Evolutionary conservation across 2,888 invertebrate species (phyloP), one percentile per base, ranked within the genome.

Genomic region (Acleris emargana): DNA sequence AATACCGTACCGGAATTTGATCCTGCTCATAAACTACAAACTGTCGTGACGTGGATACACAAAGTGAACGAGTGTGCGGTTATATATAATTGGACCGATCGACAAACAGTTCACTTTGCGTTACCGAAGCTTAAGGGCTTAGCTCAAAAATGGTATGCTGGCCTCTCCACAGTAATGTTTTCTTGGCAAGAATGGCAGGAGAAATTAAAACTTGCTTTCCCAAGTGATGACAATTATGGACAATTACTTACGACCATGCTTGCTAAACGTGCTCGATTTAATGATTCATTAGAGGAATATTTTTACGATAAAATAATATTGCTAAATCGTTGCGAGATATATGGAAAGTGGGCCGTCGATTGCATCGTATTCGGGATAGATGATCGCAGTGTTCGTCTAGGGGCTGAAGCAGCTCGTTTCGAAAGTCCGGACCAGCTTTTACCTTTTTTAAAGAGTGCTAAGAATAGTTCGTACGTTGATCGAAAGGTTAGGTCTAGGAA

Each of bases 401-500:
- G 62, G 2, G 67, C 67, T 1, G 62, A 67, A 54, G 67, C 62
- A 2, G 62, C 67, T 20, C 55, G 52, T 18, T 67, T 67, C 28
- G 43, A 67, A 25, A 47, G 17, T 9, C 67, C 67, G 1, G 67
- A 67, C 25, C 49, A 67, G 28, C 17, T 67, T 6, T 43, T 67
- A 32, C 60, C 64, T 6, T 66, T 58, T 25, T 54, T 66, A 55
- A 66, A 55, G 17, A 66, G 60, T 7, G 64, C 55, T 42, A 9
- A 43, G n/a, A 16, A 55, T 9, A 16, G 9, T 16, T 32, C 32
- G 11, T 22, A 32, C 11, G 11, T 32, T 11, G 32, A 32, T 32
- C 32, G 9, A 9, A 32, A 32, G 32, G 7, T 32, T 32, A 7
- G 32, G 32, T 9, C 32, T 32, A 32, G 32, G 32, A 32, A 32